Evolutionary conservation across 1,140 invertebrate genomes (phyloP), one percentile per base, ranked within the genome.

Genomic region (Trichonephila inaurata): DNA sequence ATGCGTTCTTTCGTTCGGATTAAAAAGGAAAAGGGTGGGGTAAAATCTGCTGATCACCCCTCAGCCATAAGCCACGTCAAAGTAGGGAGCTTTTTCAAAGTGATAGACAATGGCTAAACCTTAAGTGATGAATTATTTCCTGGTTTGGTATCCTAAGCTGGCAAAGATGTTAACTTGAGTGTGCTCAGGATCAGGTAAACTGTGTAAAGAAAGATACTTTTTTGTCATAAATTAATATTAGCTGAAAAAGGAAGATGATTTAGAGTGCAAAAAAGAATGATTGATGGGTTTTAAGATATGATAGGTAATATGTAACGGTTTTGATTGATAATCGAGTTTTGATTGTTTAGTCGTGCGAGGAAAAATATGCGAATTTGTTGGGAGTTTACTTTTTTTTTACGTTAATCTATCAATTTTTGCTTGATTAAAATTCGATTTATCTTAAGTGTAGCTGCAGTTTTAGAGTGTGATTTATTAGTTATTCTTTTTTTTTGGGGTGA

Each of bases 1-100:
- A 83, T 83, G 82, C n/a, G 82, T 60, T n/a, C 82, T 83, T 83
- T 83, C 82, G 51, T 83, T 28, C 51, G 44, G 82, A 83, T 83
- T 83, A 58, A 60, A 83, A 83, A 58, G 77, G 33, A 33, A 40
- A 21, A 21, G 4, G 72, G 28, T 3, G 72, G 4, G 4, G 33
- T 33, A 77, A 77, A 77, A 77, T 77, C 33, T 28, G 16, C 28
- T 33, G 33, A 33, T 21, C 72, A 18, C 28, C 33, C 72, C 33
- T 40, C 24, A 77, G 28, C 72, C 33, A 40, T 77, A 28, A 77
- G 62, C 62, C 62, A 21, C 7, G 62, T 33, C 28, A 77, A 77
- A 28, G 24, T 77, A 77, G 28, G 28, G 18, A 77, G 24, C 24
- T 33, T 77, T 77, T 77, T 77, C 33, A 77, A 77, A 77, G 72